Evolutionary conservation across 2,888 invertebrate species (phyloP).

Genomic region (Watsonalla binaria): DNA sequence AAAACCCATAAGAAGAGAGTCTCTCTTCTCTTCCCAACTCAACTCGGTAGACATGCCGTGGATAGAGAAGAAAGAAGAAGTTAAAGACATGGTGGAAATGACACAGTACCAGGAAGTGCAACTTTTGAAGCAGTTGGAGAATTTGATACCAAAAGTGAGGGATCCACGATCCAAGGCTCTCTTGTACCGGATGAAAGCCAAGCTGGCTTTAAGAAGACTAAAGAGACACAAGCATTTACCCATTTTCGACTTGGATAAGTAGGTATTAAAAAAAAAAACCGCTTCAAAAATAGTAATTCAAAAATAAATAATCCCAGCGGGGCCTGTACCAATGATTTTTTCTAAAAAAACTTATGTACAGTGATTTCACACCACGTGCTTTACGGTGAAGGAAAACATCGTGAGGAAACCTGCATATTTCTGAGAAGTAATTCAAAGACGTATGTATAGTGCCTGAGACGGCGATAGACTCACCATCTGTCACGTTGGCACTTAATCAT

Average conservation of each 20-base stretch:
- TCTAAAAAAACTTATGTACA: no score
- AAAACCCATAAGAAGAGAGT: conserved; percentile 35
- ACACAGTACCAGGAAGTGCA: conserved; percentile 68
- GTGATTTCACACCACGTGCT: no score
- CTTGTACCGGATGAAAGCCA: conserved; percentile 49
- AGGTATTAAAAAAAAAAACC: no score
- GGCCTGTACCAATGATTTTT: no score
- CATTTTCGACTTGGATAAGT: conserved; percentile 68
- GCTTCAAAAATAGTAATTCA: no score
- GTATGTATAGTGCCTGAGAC: no score
- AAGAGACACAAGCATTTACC: conserved; percentile 67
- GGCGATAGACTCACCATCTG: no score
- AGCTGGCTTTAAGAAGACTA: conserved; percentile 53
- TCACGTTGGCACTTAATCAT: no score
- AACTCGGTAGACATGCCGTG: conserved; percentile 61
- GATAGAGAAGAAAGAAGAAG: conserved; percentile 34
- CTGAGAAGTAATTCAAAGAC: no score
- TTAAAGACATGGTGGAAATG: conserved; percentile 44
- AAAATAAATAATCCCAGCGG: no score
- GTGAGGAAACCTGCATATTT: no score
- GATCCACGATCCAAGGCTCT: conserved; percentile 46
- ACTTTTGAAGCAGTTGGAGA: conserved; percentile 60
- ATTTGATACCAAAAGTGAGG: conserved; percentile 46
- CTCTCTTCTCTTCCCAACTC: conserved; percentile 48
- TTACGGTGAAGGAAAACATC: no score